Percentiles rank a stretch among this genome's conserved stretches.
Conservation (phyloP, 2,113 vertebrate genomes). For the Pangasianodon hypophthalmus region DNA sequence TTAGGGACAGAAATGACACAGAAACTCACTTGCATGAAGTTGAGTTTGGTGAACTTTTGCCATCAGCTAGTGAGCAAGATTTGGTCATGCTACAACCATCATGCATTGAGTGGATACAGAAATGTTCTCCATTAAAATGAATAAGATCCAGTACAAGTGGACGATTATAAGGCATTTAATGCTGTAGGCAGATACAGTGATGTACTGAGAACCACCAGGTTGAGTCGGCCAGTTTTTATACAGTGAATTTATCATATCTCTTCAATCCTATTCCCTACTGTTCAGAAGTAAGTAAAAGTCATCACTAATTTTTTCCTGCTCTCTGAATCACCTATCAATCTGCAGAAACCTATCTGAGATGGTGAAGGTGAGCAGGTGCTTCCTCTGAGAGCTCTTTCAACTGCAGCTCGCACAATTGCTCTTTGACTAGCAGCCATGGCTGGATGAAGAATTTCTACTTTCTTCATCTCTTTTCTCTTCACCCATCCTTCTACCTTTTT, state of each 20-base stretch:
- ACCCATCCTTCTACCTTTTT: slow-evolving; percentile 23
- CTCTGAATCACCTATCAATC: neutral
- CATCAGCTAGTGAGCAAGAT: neutral
- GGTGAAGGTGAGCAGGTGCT: neutral
- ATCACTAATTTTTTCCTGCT: neutral
- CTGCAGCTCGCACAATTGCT: neutral
- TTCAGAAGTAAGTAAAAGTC: neutral
- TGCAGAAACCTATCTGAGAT: neutral
- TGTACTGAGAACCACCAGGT: neutral
- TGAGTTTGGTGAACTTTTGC: neutral
- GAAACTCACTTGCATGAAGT: neutral
- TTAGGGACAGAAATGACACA: neutral
- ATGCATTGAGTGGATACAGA: neutral
- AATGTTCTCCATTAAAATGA: neutral
- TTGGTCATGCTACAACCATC: neutral
- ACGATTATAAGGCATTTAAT: neutral
- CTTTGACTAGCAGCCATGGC: neutral
- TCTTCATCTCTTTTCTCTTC: neutral
- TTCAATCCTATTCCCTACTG: neutral
- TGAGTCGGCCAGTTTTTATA: neutral
- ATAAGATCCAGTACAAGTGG: neutral
- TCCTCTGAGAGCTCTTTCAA: too few species aligned
- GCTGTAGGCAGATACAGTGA: neutral
- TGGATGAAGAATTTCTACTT: neutral
- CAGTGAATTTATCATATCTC: neutral